phyloP scores from a whole-genome alignment of 2,888 invertebrate species.

The Lithophane socia region DNA sequence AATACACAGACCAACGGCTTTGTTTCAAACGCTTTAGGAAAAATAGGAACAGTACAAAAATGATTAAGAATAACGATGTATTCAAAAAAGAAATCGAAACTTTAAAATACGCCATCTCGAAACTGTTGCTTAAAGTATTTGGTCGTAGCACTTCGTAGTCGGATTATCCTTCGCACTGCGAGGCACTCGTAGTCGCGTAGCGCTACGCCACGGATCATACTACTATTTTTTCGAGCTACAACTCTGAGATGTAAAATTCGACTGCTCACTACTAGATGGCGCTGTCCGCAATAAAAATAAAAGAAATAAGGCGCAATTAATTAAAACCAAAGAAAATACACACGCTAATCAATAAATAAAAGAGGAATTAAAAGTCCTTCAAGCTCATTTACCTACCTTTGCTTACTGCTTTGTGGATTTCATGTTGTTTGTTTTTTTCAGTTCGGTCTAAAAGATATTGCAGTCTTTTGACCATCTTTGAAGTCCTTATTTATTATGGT shows the following conservation, averaged over 20 bases:
- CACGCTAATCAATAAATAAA: not conserved
- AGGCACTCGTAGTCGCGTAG: conserved; percentile 1
- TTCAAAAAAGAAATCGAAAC: not conserved
- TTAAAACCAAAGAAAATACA: no score
- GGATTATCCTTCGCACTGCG: not conserved
- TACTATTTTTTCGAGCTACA: not conserved
- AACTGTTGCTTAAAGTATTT: conserved; percentile 8
- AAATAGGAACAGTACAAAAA: not conserved
- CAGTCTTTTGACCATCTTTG: not conserved
- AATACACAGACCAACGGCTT: not conserved
- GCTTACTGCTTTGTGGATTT: no score
- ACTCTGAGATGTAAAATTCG: not conserved
- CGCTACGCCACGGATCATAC: not conserved
- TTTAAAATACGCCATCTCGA: conserved; percentile 41
- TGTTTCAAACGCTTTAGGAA: not conserved
- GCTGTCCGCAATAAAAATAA: not conserved
- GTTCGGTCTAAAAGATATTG: not conserved
- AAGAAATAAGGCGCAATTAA: no score
- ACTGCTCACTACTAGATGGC: conserved; percentile 39
- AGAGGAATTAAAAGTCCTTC: not conserved
- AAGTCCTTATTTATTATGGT: not conserved
- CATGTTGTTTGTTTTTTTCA: not conserved
- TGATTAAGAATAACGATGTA: not conserved
- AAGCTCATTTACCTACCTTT: not conserved
- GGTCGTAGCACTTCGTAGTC: conserved; percentile 9